Base-by-base conservation (phyloP, 2,797 vertebrate genomes). In the Enteromius viviparus region DNA sequence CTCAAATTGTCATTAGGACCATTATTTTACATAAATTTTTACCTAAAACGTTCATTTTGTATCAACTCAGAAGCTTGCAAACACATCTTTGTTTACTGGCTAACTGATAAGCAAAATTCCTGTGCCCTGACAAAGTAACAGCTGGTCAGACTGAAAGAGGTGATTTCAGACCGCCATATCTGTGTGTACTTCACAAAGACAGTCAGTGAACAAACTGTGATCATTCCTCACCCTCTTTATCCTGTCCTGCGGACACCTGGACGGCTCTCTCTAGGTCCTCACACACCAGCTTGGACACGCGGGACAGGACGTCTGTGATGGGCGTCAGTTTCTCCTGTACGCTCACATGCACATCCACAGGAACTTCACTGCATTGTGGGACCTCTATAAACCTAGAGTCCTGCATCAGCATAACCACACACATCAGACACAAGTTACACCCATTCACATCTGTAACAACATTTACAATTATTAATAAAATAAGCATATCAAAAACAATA, bases 201-300 rank as follows among this genome's bases (percentile, higher is more conserved):
- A 1, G 51, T 40, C 51, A 17, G 32, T 23, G 14, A 66, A 66
- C 64, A 37, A 19, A 66, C 65, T 1, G 14, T 42, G 14, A 40
- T 26, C 1, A 6, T 5, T n/a, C 29, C 60, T 66, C 42, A 78
- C 76, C 45, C 26, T 78, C 76, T 78, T 51, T 78, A 29, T 94
- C 93, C 40, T 90, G 94, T 68, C 88, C 93, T 74, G 93, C 89
- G 0, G 90, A 89, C 0, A 90, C 83, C 86, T 89, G 91, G 86
- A 94, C 91, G 1, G 93, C 93, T 85, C 91, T 94, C 75, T 94
- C 94, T 32, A 96, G 90, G 88, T 96, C 95, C 88, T 96, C 95
- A 15, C 82, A 91, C 66, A 96, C 90, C 85, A 96, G 91, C 84
- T 95, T 96, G 66, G 93, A 94, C 37, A 95, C 86, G 6, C 93